phyloP scores from a whole-genome alignment of 1,140 invertebrate species.

The Drosophila chauvacae region DNA sequence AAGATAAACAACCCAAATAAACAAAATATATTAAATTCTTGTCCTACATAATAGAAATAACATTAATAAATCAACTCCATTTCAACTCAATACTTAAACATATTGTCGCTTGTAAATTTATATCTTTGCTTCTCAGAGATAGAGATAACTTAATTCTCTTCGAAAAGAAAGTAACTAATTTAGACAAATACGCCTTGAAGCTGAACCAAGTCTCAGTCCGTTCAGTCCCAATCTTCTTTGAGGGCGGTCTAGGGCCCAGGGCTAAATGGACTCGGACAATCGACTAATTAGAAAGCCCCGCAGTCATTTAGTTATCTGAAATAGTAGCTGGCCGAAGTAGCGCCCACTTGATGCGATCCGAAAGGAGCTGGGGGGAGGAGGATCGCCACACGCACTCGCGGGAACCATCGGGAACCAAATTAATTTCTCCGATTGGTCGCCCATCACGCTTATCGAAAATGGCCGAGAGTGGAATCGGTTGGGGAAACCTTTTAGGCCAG shows the following conservation, averaged over 20 bases:
- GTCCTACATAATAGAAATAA: no score
- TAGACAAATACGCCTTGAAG: background rate
- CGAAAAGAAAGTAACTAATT: background rate
- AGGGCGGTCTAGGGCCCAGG: constrained; percentile 4
- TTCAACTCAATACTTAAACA: background rate
- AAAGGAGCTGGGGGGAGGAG: background rate
- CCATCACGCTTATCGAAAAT: constrained; percentile 69
- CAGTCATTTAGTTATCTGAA: constrained; percentile 51
- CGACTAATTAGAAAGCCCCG: constrained; percentile 28
- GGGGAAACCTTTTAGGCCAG: constrained; percentile 72
- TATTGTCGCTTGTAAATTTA: background rate
- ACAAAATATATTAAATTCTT: no score
- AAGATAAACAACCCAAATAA: no score
- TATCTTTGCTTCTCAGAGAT: background rate
- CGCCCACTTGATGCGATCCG: constrained; percentile 46
- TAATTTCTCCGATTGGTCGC: constrained; percentile 61
- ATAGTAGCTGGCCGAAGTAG: constrained; percentile 51
- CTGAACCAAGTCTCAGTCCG: constrained; percentile 9
- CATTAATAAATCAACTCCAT: background rate
- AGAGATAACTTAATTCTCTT: background rate
- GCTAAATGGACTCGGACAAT: constrained; percentile 28
- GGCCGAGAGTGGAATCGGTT: constrained; percentile 41
- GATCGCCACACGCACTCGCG: constrained; percentile 32
- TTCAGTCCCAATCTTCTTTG: background rate
- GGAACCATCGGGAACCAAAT: constrained; percentile 34